phyloP scores from a whole-genome alignment of 2,888 invertebrate species.

The Eupithecia vulgata region DNA sequence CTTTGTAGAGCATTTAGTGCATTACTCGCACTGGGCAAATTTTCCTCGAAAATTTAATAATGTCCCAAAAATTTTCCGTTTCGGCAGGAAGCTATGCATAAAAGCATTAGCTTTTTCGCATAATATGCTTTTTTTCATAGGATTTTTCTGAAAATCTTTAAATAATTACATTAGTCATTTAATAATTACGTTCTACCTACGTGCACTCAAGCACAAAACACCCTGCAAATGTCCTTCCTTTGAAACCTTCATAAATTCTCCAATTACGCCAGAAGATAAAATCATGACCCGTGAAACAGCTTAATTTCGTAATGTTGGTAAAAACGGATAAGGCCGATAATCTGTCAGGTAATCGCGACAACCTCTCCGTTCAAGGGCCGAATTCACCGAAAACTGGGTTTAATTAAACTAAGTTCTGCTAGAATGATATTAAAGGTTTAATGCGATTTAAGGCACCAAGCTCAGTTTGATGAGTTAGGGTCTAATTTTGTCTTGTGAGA shows the following conservation, averaged over 20 bases:
- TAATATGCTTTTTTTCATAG: too few relatives aligned
- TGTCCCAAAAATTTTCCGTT: too few relatives aligned
- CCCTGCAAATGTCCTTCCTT: background rate
- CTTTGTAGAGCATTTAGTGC: too few relatives aligned
- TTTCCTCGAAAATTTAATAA: too few relatives aligned
- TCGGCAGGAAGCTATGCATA: too few relatives aligned
- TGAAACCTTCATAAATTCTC: slow-evolving; percentile 9
- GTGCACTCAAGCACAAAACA: background rate
- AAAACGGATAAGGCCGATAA: slow-evolving; percentile 26
- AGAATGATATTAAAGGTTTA: background rate
- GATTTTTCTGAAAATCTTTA: too few relatives aligned
- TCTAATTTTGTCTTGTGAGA: background rate
- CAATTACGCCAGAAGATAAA: slow-evolving; percentile 15
- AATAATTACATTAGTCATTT: too few relatives aligned
- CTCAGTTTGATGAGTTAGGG: background rate
- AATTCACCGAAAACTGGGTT: background rate
- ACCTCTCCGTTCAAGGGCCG: background rate
- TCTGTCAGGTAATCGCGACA: slow-evolving; percentile 20
- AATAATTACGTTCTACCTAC: background rate
- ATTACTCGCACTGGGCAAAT: too few relatives aligned
- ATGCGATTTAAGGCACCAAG: background rate
- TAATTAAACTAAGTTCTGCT: background rate
- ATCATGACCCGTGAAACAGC: slow-evolving; percentile 28
- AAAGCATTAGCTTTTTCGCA: too few relatives aligned
- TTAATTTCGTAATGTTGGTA: slow-evolving; percentile 30